phyloP scores from a whole-genome alignment of 2,113 vertebrate genomes.

The Labrus mixtus region DNA sequence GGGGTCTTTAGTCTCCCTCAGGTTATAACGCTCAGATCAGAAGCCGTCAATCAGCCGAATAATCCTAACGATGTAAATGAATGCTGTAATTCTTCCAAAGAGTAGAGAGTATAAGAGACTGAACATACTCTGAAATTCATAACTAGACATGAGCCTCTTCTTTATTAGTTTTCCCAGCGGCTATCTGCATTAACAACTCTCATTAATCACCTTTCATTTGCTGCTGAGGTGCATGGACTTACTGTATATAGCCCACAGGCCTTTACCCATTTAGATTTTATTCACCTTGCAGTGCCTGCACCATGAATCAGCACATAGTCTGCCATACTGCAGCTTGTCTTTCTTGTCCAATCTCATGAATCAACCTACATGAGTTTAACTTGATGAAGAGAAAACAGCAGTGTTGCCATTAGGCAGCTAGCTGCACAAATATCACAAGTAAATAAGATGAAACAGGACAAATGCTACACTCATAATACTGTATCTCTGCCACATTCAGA shows the following conservation, averaged over 20 bases:
- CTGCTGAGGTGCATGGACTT: conserved; percentile 14
- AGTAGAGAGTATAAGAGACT: too few species aligned
- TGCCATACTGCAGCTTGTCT: neutral
- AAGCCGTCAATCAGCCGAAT: neutral
- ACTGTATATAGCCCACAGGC: conserved; percentile 7
- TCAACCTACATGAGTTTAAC: conserved; percentile 19
- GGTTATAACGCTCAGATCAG: neutral
- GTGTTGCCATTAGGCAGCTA: conserved; percentile 18
- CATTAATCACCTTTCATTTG: conserved; percentile 34
- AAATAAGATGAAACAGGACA: conserved; percentile 18
- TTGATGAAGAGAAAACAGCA: conserved; percentile 23
- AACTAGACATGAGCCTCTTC: conserved; percentile 3
- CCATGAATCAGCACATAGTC: conserved; percentile 20
- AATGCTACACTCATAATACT: neutral
- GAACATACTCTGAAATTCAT: conserved; percentile 9
- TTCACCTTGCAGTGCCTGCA: conserved; percentile 21
- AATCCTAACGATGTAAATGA: neutral
- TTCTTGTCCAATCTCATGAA: conserved; percentile 35
- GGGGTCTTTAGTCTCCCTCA: neutral
- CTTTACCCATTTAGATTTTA: conserved; percentile 43
- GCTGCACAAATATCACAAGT: conserved; percentile 14
- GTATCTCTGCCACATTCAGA: neutral
- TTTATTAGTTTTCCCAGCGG: conserved; percentile 13
- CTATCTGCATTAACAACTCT: conserved; percentile 28
- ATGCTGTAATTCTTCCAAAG: too few species aligned